phyloP scores from a whole-genome alignment of 2,797 vertebrate genomes.

The Tragelaphus eurycerus region DNA sequence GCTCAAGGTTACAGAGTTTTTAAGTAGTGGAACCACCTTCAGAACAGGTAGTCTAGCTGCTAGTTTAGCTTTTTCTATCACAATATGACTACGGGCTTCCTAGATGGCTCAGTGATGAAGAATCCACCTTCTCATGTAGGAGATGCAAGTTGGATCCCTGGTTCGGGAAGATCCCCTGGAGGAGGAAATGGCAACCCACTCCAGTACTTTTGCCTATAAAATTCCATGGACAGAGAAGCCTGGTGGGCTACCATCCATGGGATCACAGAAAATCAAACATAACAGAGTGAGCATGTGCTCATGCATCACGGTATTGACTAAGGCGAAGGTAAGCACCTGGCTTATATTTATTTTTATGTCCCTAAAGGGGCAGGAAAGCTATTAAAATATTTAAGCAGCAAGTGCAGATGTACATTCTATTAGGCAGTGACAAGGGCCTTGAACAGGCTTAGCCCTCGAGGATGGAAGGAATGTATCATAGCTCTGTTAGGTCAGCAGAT shows the following conservation, averaged over 20 bases:
- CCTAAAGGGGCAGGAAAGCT: neutral
- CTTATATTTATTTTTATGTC: neutral
- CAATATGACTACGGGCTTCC: neutral
- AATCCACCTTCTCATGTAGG: neutral
- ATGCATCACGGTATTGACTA: neutral
- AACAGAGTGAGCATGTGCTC: neutral
- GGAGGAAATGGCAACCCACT: neutral
- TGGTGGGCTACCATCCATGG: neutral
- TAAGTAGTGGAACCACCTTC: neutral
- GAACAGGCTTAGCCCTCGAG: no score
- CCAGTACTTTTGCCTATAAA: neutral
- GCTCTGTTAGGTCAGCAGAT: neutral
- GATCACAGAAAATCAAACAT: neutral
- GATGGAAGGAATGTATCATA: neutral
- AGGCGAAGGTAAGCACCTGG: neutral
- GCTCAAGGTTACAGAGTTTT: neutral
- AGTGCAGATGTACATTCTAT: neutral
- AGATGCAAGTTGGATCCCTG: neutral
- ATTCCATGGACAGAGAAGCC: neutral
- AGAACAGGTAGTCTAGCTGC: neutral
- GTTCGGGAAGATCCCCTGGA: neutral
- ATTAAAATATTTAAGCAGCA: neutral
- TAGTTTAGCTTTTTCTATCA: neutral
- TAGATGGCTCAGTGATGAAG: neutral
- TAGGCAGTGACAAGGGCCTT: neutral